Base-by-base conservation (phyloP, 2,888 invertebrate genomes). In the Bombyx huttoni region DNA sequence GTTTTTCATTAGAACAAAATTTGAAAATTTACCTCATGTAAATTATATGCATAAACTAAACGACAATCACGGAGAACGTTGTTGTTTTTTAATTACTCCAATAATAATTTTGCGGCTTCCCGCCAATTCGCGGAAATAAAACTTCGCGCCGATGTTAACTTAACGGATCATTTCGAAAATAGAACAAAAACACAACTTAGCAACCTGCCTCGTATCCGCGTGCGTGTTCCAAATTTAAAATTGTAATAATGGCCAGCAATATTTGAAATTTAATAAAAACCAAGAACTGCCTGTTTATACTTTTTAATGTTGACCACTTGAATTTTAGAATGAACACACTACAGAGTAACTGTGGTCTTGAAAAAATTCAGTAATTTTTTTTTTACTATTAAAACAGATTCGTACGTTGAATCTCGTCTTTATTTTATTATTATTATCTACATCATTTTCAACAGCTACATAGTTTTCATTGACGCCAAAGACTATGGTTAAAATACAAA, bases 251-350 rank as follows among this genome's bases (percentile, higher is more conserved):
- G 64, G 65, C 72, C 74, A 67, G 76, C 78, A 78, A 82, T 81
- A 87, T 87, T 84, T 85, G 84, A 87, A 86, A 86, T 85, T 83
- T 83, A 83, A 84, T 83, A 83, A 80, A 78, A 70, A 47, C 10
- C 13, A 8, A 47, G 47, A 47, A 13, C 47, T 14, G 13, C 8
- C 47, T 9, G 74, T 75, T 88, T 87, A 86, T 85, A 88, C 87
- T 87, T 88, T 87, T 87, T 87, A 86, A 87, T 86, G 84, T 81
- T 40, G 40, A 40, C 9, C 7, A 10, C 9, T 40, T 24, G 24
- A 24, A 24, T 24, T 40, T 7, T 2, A 7, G 40, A 40, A 40
- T 12, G 40, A 12, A 40, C 12, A 40, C 7, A 12, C 12, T 40
- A 40, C 40, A 40, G 40, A 40, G 12, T 40, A 40, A 40, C 40